Conservation (phyloP, 2,113 vertebrate genomes). For the Gambusia affinis region DNA sequence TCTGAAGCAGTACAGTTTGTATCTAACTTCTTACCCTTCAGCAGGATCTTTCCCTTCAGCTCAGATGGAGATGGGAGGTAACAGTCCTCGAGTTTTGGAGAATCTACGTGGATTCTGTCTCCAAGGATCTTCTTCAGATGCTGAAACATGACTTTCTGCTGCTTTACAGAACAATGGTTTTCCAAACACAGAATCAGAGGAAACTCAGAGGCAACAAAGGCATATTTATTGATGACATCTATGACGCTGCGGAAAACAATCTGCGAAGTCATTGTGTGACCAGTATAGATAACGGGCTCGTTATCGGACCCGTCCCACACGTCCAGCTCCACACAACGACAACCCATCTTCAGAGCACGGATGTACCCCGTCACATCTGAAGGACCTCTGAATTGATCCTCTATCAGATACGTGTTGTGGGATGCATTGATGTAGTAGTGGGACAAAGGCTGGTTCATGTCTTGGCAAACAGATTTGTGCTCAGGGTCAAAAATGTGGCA, state of each 20-base stretch:
- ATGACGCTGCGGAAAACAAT: slow-evolving; percentile 94
- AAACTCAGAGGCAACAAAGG: slow-evolving; percentile 94
- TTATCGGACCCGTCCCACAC: slow-evolving; percentile 98
- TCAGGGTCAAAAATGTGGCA: slow-evolving; percentile 98
- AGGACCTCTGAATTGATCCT: slow-evolving; percentile 96
- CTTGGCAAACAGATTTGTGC: slow-evolving; percentile 95
- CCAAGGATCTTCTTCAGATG: slow-evolving; percentile 95
- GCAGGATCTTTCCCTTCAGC: slow-evolving; percentile 91
- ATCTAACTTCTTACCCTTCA: slow-evolving; percentile 94
- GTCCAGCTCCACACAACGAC: slow-evolving; percentile 93
- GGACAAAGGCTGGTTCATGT: slow-evolving; percentile 95
- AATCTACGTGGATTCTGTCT: slow-evolving; percentile 86
- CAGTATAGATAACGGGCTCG: slow-evolving; percentile 95
- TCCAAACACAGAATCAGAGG: slow-evolving; percentile 94
- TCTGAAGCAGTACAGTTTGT: slow-evolving; percentile 86
- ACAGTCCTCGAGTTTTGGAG: slow-evolving; percentile 87
- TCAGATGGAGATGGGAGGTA: slow-evolving; percentile 91
- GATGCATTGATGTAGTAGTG: slow-evolving; percentile 98
- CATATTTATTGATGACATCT: slow-evolving; percentile 94
- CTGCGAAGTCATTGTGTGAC: slow-evolving; percentile 97
- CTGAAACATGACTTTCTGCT: slow-evolving; percentile 97
- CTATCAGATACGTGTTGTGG: slow-evolving; percentile 98
- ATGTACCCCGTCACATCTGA: slow-evolving; percentile 99
- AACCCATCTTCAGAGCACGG: slow-evolving; percentile 97
- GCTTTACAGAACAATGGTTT: slow-evolving; percentile 96